Percentiles rank a stretch among this genome's conserved stretches.
Evolutionary conservation across 2,797 vertebrate species (phyloP).

Genomic region (Poliocrania exsul): DNA sequence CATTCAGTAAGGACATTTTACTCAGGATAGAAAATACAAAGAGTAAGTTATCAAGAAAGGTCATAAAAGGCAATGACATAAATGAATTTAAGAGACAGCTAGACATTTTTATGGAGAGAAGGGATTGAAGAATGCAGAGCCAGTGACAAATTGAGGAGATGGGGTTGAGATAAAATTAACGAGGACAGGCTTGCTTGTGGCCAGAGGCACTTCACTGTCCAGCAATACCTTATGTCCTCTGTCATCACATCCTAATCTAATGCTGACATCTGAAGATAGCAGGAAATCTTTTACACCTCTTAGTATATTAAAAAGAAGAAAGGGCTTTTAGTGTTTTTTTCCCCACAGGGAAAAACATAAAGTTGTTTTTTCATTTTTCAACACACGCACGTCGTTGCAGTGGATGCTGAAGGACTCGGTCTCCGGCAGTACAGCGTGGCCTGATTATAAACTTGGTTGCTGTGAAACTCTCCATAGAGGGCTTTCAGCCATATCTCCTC

Average conservation of each 20-base stretch:
- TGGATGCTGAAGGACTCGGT: background rate
- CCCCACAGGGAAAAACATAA: background rate
- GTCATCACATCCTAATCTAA: constrained; percentile 69
- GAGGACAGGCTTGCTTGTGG: constrained; percentile 58
- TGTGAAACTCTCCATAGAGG: background rate
- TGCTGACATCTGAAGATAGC: constrained; percentile 52
- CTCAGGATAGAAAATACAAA: constrained; percentile 12
- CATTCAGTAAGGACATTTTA: background rate
- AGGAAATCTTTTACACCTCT: constrained; percentile 36
- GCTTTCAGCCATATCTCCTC: background rate
- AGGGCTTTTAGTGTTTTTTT: background rate
- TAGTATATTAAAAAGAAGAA: constrained; percentile 29
- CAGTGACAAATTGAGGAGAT: constrained; percentile 70
- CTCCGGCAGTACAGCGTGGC: background rate
- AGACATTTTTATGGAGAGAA: constrained; percentile 61
- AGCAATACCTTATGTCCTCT: constrained; percentile 62
- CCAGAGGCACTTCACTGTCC: constrained; percentile 67
- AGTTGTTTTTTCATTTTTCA: background rate
- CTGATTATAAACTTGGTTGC: background rate
- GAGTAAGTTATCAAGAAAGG: constrained; percentile 56
- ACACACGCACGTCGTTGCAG: background rate
- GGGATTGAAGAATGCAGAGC: constrained; percentile 53
- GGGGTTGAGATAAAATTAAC: constrained; percentile 72
- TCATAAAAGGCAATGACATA: constrained; percentile 56
- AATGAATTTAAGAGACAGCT: constrained; percentile 69